phyloP scores from a whole-genome alignment of 2,113 vertebrate genomes.

The Rana temporaria region DNA sequence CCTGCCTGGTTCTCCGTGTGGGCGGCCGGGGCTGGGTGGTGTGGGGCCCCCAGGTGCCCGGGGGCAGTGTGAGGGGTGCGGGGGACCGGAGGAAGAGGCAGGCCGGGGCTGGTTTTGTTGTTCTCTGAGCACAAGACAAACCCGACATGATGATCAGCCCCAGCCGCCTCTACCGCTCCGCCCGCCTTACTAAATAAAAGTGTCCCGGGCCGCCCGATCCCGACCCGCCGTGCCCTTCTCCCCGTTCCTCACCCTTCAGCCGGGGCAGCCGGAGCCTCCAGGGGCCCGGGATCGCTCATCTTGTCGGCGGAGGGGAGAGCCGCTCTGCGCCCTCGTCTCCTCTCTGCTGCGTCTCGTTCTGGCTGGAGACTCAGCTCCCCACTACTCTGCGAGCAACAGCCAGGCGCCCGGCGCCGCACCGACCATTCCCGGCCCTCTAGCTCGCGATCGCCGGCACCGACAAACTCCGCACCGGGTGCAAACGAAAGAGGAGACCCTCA shows the following conservation, averaged over 20 bases:
- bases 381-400: not conserved
- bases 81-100: slow-evolving; percentile 18
- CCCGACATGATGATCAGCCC: slow-evolving; percentile 62
- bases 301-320: slow-evolving; percentile 72
- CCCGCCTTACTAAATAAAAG: slow-evolving; percentile 65
- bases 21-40: not conserved
- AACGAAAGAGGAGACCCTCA: not conserved
- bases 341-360: slow-evolving; percentile 64
- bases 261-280: slow-evolving; percentile 71
- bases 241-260: slow-evolving; percentile 87
- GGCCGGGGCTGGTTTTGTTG: slow-evolving; percentile 51
- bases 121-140: slow-evolving; percentile 77
- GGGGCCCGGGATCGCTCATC: slow-evolving; percentile 74
- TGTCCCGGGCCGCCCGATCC: slow-evolving; percentile 71
- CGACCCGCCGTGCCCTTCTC: slow-evolving; percentile 76
- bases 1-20: slow-evolving; percentile 66
- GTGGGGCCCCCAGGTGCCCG: not conserved
- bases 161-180: slow-evolving; percentile 5
- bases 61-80: not conserved
- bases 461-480: not conserved
- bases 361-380: slow-evolving; percentile 63
- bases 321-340: slow-evolving; percentile 65
- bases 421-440: not conserved
- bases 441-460: not conserved
- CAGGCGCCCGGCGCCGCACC: slow-evolving; percentile 8